Evolutionary conservation across 2,888 invertebrate genomes (phyloP).

Genomic region (Zeuzera pyrina): DNA sequence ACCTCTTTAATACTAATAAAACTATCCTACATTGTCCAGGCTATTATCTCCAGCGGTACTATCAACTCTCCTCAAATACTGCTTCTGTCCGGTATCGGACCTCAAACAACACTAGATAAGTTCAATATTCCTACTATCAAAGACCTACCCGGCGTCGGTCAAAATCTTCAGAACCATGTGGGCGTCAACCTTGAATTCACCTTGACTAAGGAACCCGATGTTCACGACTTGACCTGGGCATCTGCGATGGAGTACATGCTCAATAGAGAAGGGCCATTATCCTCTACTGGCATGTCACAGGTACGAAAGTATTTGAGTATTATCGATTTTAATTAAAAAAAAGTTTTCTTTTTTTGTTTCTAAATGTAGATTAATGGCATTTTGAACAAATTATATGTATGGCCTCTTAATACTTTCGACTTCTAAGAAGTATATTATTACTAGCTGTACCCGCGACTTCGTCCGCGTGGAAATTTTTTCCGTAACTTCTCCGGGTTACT

Average conservation of each 20-base stretch:
- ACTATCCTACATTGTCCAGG: constrained; percentile 28
- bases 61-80: constrained; percentile 79
- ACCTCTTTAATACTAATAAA: not conserved
- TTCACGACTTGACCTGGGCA: constrained; percentile 75
- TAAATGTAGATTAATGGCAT: too few relatives aligned
- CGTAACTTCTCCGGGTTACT: too few relatives aligned
- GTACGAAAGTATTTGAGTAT: too few relatives aligned
- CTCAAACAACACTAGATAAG: constrained; percentile 70
- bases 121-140: constrained; percentile 74
- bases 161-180: constrained; percentile 80
- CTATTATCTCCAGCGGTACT: constrained; percentile 75
- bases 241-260: constrained; percentile 75
- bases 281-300: constrained; percentile 78
- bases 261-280: constrained; percentile 74
- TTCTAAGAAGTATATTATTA: too few relatives aligned
- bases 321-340: too few relatives aligned
- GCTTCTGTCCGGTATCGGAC: constrained; percentile 78
- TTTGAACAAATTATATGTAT: too few relatives aligned
- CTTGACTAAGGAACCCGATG: constrained; percentile 60
- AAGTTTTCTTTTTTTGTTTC: too few relatives aligned
- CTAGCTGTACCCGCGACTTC: too few relatives aligned
- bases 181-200: constrained; percentile 74
- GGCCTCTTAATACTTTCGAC: too few relatives aligned
- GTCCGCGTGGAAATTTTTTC: too few relatives aligned
- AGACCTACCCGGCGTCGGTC: constrained; percentile 78